A percentile compares a stretch with the other conserved stretches of the same genome.
Conservation (phyloP, 2,797 vertebrate genomes). For the Chelonia mydas region DNA sequence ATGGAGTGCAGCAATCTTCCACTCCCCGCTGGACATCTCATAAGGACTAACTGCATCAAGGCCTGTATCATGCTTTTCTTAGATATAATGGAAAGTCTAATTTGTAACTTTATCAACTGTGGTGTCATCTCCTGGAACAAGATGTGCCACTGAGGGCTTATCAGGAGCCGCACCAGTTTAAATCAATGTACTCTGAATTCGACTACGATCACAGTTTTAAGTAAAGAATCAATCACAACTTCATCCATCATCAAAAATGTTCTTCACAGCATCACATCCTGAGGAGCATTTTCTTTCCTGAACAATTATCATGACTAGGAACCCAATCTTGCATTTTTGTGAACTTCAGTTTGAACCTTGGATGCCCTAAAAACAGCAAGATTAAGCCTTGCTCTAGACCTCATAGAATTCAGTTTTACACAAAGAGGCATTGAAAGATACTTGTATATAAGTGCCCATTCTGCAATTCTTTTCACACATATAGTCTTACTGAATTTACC, state of each 20-base stretch:
- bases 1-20: not conserved
- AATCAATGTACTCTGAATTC: not conserved
- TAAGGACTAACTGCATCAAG: not conserved
- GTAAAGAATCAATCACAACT: not conserved
- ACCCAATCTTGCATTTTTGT: not conserved
- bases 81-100: not conserved
- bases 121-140: not conserved
- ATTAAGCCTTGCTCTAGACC: not conserved
- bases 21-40: not conserved
- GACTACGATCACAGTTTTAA: not conserved
- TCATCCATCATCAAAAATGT: not conserved
- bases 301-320: not conserved
- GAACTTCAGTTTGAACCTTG: not conserved
- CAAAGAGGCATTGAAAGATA: not conserved
- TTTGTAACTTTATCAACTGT: not conserved
- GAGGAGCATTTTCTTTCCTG: not conserved
- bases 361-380: not conserved
- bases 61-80: not conserved
- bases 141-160: not conserved
- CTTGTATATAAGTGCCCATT: not conserved
- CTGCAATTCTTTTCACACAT: not conserved
- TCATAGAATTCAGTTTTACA: not conserved
- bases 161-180: not conserved
- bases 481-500: not conserved
- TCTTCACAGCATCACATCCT: not conserved